A percentile compares a stretch with the other conserved stretches of the same genome.
Evolutionary conservation across 2,113 vertebrate genomes (phyloP).

Genomic region (Sceloporus tristichus): DNA sequence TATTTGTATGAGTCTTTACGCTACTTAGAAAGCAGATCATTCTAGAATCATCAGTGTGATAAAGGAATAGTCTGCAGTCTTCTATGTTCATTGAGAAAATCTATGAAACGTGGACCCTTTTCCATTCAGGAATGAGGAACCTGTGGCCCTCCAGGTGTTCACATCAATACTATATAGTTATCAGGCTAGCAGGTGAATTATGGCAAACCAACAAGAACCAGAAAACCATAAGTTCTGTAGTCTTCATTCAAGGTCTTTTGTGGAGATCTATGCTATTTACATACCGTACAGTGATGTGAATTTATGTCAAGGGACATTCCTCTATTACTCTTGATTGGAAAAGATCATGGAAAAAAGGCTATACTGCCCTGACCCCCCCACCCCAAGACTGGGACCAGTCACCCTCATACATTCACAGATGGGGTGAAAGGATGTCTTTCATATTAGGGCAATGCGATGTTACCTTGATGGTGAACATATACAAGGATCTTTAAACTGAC

Average conservation of each 20-base stretch:
- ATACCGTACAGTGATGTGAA: background rate
- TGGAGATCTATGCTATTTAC: background rate
- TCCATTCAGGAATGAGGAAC: background rate
- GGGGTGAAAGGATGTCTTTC: background rate
- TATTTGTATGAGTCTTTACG: no score
- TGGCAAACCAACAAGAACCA: background rate
- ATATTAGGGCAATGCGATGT: background rate
- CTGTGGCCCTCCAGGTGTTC: background rate
- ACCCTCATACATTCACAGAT: background rate
- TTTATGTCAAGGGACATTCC: background rate
- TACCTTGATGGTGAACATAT: background rate
- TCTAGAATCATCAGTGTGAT: no score
- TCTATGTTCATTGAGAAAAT: no score
- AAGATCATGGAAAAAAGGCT: background rate
- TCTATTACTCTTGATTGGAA: background rate
- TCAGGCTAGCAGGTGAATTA: background rate
- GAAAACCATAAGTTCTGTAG: background rate
- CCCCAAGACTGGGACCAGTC: background rate
- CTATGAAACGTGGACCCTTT: no score
- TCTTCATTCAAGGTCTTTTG: background rate
- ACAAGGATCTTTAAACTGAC: background rate
- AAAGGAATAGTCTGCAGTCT: no score
- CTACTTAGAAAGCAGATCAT: no score
- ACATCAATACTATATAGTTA: background rate
- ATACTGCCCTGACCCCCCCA: no score